Evolutionary conservation across 2,888 invertebrate genomes (phyloP), one percentile per base, ranked within the genome.

Genomic region (Taphrorychus bicolor): DNA sequence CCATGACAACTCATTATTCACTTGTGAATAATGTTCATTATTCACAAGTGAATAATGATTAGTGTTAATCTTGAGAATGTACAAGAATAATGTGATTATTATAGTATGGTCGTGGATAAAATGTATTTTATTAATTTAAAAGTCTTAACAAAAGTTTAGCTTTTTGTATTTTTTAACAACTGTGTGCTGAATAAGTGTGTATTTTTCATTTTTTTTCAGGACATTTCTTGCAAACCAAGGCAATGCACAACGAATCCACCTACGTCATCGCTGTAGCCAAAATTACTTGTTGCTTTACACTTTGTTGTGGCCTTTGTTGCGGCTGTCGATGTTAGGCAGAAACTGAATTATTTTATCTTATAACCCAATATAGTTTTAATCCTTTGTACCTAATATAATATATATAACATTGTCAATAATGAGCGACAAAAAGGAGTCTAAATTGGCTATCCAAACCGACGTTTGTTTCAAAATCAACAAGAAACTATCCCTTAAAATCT

Each of bases 401-500:
- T 7, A 32, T 32, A 32, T 32, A 45, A 45, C 45, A 45, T 19
- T 11, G 18, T 9, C 2, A 5, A 32, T 32, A 11, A 60, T 60
- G 60, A 48, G 9, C 22, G 19, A 4, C 14, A 67, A 62, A 18
- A 41, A 51, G 40, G 51, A 45, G 2, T 45, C 45, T 45, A 45
- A 45, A 45, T 16, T 45, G 2, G 14, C 24, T 4, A 41, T 7
- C 16, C 23, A 45, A 16, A 23, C 53, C 23, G 53, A 49, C 14
- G 11, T 69, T 7, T 18, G 24, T 17, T 66, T 66, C 16, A 57
- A 85, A 76, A 81, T 85, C 32, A 83, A 84, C 59, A 77, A 82
- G 58, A 78, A 82, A 49, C 74, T 86, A 21, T 81, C 84, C 5
- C 71, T 79, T n/a, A 79, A 77, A 65, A 74, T 82, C 63, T 83